Base-by-base conservation (phyloP, 2,797 vertebrate genomes). In the Nothura maculosa region DNA sequence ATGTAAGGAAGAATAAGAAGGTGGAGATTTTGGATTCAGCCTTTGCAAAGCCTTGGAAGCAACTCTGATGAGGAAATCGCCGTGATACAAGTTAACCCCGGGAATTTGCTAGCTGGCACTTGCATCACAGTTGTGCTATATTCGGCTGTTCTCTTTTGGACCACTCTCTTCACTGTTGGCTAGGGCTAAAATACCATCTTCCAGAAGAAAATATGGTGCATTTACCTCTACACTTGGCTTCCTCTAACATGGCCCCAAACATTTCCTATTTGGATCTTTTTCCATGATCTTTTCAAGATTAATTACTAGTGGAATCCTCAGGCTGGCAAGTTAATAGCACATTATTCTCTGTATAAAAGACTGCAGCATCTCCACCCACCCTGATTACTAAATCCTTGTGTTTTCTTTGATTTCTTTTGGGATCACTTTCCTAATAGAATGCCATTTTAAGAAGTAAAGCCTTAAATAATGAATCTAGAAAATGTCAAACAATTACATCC, bases 41-140 rank as follows among this genome's bases (percentile, higher is more conserved):
- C 45, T 86, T 91, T 27, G 36, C 47, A 88, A 57, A 81, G 24
- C 50, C 34, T 74, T 84, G 68, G 34, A 94, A 90, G 21, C 20
- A 32, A 16, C 34, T 74, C 32, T n/a, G 28, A 67, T 54, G 25
- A 86, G 40, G 67, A 80, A 81, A 88, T 45, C 36, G 28, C 58
- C 36, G 24, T 27, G 60, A 36, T 81, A 12, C 32, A 81, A 81
- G 20, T 22, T 43, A 72, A 62, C 62, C 48, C 30, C 34, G n/a
- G 20, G 40, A 85, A 87, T 72, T n/a, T 60, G 50, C 67, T 74
- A 3, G 1, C 54, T 61, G 52, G 14, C 24, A 42, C 62, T 92
- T 13, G 17, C 61, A 48, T 10, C 0, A 1, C 0, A 1, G 80
- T 84, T 54, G 67, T 77, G 40, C 25, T 79, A 24, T 0, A 0